Base-by-base conservation (phyloP, 2,888 invertebrate genomes). In the Gerris lacustris region DNA sequence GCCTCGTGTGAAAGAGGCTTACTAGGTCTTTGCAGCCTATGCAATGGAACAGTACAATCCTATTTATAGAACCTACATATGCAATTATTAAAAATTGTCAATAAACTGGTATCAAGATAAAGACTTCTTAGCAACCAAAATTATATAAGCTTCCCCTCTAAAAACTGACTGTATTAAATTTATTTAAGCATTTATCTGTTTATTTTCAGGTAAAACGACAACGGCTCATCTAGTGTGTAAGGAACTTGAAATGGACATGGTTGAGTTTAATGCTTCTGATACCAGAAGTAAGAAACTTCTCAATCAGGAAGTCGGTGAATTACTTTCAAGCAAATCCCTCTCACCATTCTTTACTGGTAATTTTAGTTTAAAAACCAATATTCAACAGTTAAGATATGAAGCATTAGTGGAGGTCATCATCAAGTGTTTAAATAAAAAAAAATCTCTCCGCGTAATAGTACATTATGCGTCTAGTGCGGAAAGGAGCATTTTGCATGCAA, bases 201-300 rank as follows among this genome's bases (percentile, higher is more conserved):
- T 66, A 11, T 67, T 63, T 76, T 7, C 76, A 84, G 86, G 87
- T 75, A 95, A 96, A 85, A 96, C 95, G 0, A 95, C 96, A 11
- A 90, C 92, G 0, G 96, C 92, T 17, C 86, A 89, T 69, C 83
- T 97, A 70, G 94, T 95, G 7, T 93, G 94, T 78, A 87, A 91
- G 78, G 94, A 96, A 79, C 82, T 95, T 17, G 93, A 92, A 0
- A 94, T 91, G 78, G 94, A 95, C 80, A 84, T 87, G 73, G 89
- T 96, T 15, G 99, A 99, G 81, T 89, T 97, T 79, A 99, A 99
- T 82, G 99, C 99, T 0, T 99, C 98, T 0, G 97, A 98, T 80
- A 95, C 96, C 0, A 85, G 99, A 71, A 95, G 89, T 77, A 97
- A 97, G 80, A 88, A 86, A 45, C 84, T 92, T 67, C 84, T 98